A percentile compares a stretch with the other conserved stretches of the same genome.
These are phyloP conservation scores for Dendrolimus houi DNA, from an alignment of 2,888 invertebrate genomes.

Conservation along the genomic window DNA sequence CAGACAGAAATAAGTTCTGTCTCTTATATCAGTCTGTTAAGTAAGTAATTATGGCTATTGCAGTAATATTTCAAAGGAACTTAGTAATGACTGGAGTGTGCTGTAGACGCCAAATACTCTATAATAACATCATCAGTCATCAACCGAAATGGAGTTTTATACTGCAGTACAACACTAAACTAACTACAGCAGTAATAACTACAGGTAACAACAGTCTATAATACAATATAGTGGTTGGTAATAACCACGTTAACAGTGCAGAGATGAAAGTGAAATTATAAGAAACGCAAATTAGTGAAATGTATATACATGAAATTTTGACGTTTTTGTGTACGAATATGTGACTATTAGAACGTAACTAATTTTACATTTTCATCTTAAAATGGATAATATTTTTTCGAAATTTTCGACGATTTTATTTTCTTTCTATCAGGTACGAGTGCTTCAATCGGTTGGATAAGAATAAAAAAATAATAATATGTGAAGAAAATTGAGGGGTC, in stretches of 20 bases:
- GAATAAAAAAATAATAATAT: no score
- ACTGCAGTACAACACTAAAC: not conserved
- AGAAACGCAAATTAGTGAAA: slow-evolving; percentile 37
- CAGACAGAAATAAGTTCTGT: no score
- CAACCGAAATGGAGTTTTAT: not conserved
- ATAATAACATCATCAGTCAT: not conserved
- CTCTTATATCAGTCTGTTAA: no score
- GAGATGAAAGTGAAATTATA: slow-evolving; percentile 36
- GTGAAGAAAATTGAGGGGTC: no score
- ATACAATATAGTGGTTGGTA: slow-evolving; percentile 5
- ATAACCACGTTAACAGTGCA: slow-evolving; percentile 27
- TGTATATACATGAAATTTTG: slow-evolving; percentile 6
- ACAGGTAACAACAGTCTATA: not conserved
- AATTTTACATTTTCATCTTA: not conserved
- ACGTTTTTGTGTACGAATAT: not conserved
- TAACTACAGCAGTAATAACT: not conserved
- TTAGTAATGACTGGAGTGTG: no score
- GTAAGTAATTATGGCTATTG: no score
- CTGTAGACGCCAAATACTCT: not conserved
- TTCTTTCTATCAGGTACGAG: no score
- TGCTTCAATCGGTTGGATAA: no score
- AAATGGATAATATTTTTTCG: no score
- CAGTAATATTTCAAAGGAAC: no score
- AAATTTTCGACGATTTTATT: no score
- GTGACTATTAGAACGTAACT: not conserved